Conservation (phyloP, 37 sponge, comb jelly and placozoan species). For the Tethya wilhelma region DNA sequence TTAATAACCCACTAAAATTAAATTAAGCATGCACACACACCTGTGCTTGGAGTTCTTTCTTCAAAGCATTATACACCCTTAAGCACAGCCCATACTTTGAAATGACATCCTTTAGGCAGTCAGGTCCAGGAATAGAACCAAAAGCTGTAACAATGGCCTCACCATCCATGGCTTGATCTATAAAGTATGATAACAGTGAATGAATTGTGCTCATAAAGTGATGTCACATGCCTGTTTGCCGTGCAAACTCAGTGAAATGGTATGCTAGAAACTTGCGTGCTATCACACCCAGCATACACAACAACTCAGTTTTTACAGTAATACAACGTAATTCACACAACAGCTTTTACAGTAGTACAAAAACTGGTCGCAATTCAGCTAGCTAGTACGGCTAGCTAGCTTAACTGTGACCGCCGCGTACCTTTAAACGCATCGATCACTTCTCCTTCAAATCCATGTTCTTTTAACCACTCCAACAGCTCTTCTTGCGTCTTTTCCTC, state of each 20-base stretch:
- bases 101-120: constrained; percentile 5
- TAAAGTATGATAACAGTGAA: too few relatives aligned
- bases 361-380: background rate
- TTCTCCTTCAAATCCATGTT: background rate
- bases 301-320: too few relatives aligned
- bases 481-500: background rate
- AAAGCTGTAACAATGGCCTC: background rate
- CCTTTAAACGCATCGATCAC: constrained; percentile 1
- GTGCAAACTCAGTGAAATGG: too few relatives aligned
- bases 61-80: constrained; percentile 1
- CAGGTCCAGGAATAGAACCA: constrained; percentile 1
- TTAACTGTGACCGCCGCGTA: background rate
- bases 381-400: background rate
- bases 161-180: constrained; percentile 19
- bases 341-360: background rate
- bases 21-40: too few relatives aligned
- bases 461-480: background rate
- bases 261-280: too few relatives aligned
- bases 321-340: too few relatives aligned
- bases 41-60: too few relatives aligned
- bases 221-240: too few relatives aligned
- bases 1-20: too few relatives aligned
- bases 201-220: too few relatives aligned
- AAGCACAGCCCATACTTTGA: constrained; percentile 2
- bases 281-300: too few relatives aligned